Evolutionary conservation across 1,140 invertebrate genomes (phyloP).

Genomic region (Magallana ariakensis): DNA sequence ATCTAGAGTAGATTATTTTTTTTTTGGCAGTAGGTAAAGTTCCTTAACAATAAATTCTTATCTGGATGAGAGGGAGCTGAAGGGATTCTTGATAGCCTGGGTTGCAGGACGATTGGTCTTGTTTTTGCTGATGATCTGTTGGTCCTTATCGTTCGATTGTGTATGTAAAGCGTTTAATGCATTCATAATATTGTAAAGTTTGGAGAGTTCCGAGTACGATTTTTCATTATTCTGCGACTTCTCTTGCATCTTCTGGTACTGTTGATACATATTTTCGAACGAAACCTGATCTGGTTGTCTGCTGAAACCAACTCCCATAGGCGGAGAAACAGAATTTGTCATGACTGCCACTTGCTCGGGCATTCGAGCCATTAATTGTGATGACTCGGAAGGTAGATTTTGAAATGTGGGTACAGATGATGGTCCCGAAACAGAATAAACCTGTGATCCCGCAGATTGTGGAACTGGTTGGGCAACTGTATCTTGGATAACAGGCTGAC

Average conservation of each 20-base stretch:
- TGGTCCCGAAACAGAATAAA: background rate
- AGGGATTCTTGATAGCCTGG: too few species aligned
- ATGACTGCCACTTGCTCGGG: background rate
- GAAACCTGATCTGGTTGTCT: background rate
- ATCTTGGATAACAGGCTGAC: background rate
- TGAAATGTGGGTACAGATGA: background rate
- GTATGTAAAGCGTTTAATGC: background rate
- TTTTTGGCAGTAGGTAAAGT: too few species aligned
- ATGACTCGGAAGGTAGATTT: background rate
- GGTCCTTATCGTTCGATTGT: background rate
- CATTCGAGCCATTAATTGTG: background rate
- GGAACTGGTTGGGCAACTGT: background rate
- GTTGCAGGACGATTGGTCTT: too few species aligned
- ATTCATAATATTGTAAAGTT: background rate
- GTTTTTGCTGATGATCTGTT: too few species aligned
- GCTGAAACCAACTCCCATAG: background rate
- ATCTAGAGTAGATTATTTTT: too few species aligned
- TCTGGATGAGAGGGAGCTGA: too few species aligned
- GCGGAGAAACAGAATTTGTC: background rate
- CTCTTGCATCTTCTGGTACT: background rate
- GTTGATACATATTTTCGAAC: constrained; percentile 8
- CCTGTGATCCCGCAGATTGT: background rate
- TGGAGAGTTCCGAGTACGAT: constrained; percentile 12
- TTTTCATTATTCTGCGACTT: background rate
- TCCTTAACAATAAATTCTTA: too few species aligned